A percentile compares a stretch with the other conserved stretches of the same genome.
Conservation (phyloP, 1,140 invertebrate genomes). For the Neodiprion lecontei region DNA sequence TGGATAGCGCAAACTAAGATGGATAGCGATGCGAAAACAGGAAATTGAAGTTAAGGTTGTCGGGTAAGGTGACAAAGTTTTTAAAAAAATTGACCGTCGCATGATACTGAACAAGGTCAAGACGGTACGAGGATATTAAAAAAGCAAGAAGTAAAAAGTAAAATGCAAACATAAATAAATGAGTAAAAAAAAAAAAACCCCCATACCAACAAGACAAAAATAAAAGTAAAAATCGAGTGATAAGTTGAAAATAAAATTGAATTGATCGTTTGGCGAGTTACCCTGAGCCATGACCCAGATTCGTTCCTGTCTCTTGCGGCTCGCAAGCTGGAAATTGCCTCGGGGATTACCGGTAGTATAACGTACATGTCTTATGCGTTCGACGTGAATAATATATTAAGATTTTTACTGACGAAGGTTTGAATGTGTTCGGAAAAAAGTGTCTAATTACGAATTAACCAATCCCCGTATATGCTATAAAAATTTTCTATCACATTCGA, state of each 20-base stretch:
- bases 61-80: too few species aligned
- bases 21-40: too few species aligned
- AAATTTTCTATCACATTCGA: too few species aligned
- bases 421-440: too few species aligned
- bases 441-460: too few species aligned
- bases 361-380: not conserved
- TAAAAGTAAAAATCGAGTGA: conserved; percentile 29
- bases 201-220: not conserved
- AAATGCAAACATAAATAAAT: not conserved
- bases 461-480: too few species aligned
- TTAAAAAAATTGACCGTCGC: too few species aligned
- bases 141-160: too few species aligned
- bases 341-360: conserved; percentile 32
- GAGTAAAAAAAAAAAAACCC: not conserved
- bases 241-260: conserved; percentile 52
- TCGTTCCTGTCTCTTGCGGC: conserved; percentile 43
- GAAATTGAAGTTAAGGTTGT: too few species aligned
- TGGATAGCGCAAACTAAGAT: too few species aligned
- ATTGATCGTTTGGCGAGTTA: conserved; percentile 43
- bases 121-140: too few species aligned
- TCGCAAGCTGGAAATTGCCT: conserved; percentile 39
- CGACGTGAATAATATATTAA: not conserved
- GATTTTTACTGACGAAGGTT: not conserved
- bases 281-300: conserved; percentile 46
- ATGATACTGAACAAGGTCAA: too few species aligned